These are phyloP conservation scores for Falco cherrug DNA, from an alignment of 2,797 vertebrate species.

Conservation along the genomic window DNA sequence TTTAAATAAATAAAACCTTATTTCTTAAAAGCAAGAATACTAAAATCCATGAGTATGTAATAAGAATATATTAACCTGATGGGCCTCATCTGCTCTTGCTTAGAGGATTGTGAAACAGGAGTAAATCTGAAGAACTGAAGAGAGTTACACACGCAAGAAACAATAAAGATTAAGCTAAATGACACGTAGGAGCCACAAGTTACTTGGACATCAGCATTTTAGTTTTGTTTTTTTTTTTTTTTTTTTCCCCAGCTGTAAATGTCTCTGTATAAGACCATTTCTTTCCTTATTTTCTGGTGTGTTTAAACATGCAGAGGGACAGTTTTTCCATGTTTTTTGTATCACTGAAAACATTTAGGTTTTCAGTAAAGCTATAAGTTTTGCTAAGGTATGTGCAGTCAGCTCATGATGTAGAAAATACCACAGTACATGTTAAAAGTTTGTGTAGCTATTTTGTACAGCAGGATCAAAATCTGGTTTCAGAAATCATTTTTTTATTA, in stretches of 20 bases:
- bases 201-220: background rate
- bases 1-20: slow-evolving; percentile 64
- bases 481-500: background rate
- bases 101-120: background rate
- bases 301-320: background rate
- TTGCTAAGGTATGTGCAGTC: background rate
- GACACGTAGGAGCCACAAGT: background rate
- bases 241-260: background rate
- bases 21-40: slow-evolving; percentile 31
- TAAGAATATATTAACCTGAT: slow-evolving; percentile 41
- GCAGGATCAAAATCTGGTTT: background rate
- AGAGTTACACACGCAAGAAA: background rate
- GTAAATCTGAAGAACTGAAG: background rate
- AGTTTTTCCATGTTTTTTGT: background rate
- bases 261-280: background rate
- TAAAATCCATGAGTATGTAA: slow-evolving; percentile 13
- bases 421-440: background rate
- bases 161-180: slow-evolving; percentile 1
- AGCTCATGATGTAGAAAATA: background rate
- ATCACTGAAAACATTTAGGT: background rate
- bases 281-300: background rate
- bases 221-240: too few relatives aligned
- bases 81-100: slow-evolving; percentile 9
- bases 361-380: background rate
- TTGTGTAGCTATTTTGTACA: background rate